These are phyloP conservation scores for Pomacea maculata DNA, from an alignment of 1,140 invertebrate species.

Conservation along the genomic window DNA sequence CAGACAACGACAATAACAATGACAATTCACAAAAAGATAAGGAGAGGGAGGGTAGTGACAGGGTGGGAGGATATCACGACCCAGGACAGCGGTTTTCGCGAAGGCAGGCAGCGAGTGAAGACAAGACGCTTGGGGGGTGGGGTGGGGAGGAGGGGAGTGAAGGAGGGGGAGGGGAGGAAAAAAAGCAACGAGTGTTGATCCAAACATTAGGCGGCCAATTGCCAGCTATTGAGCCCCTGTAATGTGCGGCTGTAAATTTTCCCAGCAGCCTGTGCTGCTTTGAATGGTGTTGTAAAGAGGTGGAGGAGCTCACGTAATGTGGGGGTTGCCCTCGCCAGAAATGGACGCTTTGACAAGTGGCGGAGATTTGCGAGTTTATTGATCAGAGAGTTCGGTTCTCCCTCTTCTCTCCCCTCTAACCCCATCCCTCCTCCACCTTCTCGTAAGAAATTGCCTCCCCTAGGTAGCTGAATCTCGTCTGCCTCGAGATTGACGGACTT, in stretches of 20 bases:
- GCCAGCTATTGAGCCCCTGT: constrained; percentile 9
- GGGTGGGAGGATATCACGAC: neutral
- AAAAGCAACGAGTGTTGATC: neutral
- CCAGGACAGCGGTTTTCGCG: too few relatives aligned
- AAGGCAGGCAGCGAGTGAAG: neutral
- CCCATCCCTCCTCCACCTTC: neutral
- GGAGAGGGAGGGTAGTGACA: too few relatives aligned
- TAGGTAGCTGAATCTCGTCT: neutral
- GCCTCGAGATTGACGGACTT: neutral
- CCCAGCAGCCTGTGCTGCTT: constrained; percentile 9
- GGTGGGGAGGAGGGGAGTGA: too few relatives aligned
- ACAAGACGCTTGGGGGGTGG: neutral
- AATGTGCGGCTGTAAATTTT: constrained; percentile 25
- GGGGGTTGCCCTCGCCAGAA: neutral
- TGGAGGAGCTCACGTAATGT: constrained; percentile 10
- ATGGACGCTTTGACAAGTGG: constrained; percentile 14
- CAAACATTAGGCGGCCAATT: constrained; percentile 4
- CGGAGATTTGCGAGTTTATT: constrained; percentile 12
- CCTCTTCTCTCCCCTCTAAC: neutral
- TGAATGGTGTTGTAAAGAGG: constrained; percentile 19
- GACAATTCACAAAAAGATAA: too few relatives aligned
- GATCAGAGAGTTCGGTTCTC: constrained; percentile 1
- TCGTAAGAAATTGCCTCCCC: neutral
- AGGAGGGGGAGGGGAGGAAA: neutral
- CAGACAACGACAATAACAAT: too few relatives aligned